Conservation (phyloP, 2,113 vertebrate species). For the Scopus umbretta region DNA sequence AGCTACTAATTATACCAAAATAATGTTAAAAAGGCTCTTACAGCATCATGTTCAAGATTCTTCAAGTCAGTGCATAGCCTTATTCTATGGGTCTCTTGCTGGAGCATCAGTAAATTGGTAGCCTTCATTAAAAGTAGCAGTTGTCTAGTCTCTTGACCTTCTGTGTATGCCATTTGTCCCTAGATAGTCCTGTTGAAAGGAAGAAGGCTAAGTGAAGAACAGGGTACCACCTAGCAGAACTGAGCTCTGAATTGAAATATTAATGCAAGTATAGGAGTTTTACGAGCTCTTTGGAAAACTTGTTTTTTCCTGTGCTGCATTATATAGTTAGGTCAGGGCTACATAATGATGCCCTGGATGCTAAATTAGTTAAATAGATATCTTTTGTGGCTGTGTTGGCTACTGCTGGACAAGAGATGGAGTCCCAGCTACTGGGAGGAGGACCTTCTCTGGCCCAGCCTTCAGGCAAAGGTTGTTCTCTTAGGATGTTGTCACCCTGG, state of each 20-base stretch:
- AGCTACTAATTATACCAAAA: background rate
- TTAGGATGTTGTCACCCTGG: background rate
- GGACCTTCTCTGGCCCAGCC: background rate
- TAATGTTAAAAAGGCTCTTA: background rate
- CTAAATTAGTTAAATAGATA: background rate
- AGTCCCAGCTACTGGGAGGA: background rate
- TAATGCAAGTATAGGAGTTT: background rate
- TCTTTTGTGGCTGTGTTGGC: background rate
- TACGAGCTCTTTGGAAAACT: background rate
- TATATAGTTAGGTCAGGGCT: background rate
- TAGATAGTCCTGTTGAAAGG: background rate
- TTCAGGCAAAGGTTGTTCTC: background rate
- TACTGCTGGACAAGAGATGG: background rate
- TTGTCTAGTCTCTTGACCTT: background rate
- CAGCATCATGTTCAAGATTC: background rate
- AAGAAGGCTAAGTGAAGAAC: background rate
- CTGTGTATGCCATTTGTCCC: background rate
- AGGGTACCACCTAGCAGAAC: background rate
- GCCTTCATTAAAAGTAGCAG: background rate
- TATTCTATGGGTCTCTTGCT: background rate
- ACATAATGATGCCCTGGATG: background rate
- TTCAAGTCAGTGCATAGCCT: background rate
- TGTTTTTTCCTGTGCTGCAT: background rate
- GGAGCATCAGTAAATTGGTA: background rate
- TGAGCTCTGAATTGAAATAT: background rate